These are phyloP conservation scores for Seira sanloemensis DNA, from an alignment of 2,888 invertebrate species.

Conservation along the genomic window DNA sequence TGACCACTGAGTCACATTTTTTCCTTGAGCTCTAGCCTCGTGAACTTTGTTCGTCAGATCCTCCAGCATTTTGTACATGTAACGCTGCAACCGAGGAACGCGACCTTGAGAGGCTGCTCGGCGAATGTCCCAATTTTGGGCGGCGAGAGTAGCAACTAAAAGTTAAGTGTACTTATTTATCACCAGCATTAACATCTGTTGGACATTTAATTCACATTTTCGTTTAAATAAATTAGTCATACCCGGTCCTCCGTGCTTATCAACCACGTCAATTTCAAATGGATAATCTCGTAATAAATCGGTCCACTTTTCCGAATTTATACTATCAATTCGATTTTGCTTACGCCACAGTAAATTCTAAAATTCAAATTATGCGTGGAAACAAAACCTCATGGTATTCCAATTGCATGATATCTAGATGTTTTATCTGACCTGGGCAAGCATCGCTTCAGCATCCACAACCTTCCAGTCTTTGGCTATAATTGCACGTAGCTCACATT, in stretches of 20 bases:
- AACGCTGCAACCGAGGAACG: conserved; percentile 34
- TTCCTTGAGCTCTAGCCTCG: conserved; percentile 6
- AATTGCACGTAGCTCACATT: conserved; percentile 18
- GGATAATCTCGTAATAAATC: conserved; percentile 34
- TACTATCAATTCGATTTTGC: conserved; percentile 36
- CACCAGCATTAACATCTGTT: neutral
- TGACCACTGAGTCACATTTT: conserved; percentile 37
- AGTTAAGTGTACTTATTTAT: neutral
- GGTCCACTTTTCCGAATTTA: conserved; percentile 24
- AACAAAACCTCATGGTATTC: neutral
- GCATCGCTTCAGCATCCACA: conserved; percentile 34
- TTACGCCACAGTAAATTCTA: conserved; percentile 42
- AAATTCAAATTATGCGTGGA: neutral
- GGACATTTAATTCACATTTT: neutral
- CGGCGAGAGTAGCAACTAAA: conserved; percentile 35
- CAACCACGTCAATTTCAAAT: conserved; percentile 26
- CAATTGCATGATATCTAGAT: neutral
- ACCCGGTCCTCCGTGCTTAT: conserved; percentile 33
- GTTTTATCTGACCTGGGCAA: conserved; percentile 16
- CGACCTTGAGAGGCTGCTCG: conserved; percentile 31
- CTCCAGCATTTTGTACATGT: conserved; percentile 52
- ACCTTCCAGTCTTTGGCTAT: conserved; percentile 45
- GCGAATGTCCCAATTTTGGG: conserved; percentile 36
- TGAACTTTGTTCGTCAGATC: conserved; percentile 26
- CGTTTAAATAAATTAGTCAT: too few relatives aligned